Percentiles rank a stretch among this genome's conserved stretches.
These are phyloP conservation scores for Branchipolynoe longqiensis DNA, from an alignment of 2,888 invertebrate genomes.

Conservation along the genomic window DNA sequence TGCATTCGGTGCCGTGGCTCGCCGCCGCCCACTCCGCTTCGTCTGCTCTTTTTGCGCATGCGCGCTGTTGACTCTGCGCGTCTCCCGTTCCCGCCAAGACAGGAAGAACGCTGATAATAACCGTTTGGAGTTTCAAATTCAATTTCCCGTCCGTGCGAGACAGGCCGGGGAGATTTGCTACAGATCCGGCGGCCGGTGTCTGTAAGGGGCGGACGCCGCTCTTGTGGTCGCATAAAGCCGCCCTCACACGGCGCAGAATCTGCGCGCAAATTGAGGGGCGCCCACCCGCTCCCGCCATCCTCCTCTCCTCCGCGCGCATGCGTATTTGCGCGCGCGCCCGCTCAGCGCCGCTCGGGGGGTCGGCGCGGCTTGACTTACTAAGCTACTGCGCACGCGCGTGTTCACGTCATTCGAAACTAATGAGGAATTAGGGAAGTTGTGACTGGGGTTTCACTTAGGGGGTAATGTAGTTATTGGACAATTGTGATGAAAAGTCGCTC, in stretches of 20 bases:
- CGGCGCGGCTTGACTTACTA: conserved; percentile 23
- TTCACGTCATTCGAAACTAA: conserved; percentile 30
- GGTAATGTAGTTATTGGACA: conserved; percentile 44
- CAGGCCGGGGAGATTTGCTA: conserved; percentile 37
- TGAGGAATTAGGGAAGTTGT: conserved; percentile 56
- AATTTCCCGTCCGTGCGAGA: conserved; percentile 51
- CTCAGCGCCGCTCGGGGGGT: conserved; percentile 12
- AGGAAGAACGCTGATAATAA: conserved; percentile 56
- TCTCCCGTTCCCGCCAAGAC: conserved; percentile 19
- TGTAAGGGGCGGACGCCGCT: conserved; percentile 39
- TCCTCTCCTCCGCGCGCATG: neutral
- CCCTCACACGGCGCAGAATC: conserved; percentile 39
- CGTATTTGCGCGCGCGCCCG: conserved; percentile 21
- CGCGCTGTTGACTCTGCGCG: conserved; percentile 12
- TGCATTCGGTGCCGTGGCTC: conserved; percentile 16
- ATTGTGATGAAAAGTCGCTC: conserved; percentile 35
- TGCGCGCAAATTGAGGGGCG: neutral
- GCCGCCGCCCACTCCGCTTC: no score
- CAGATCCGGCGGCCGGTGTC: neutral
- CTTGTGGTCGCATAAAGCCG: conserved; percentile 48
- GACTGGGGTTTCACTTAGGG: conserved; percentile 21
- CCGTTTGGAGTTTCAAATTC: conserved; percentile 57
- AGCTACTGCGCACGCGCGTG: conserved; percentile 9
- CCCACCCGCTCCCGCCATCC: conserved; percentile 2
- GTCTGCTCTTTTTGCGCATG: conserved; percentile 16